Evolutionary conservation across 1,140 invertebrate genomes (phyloP).

Genomic region (Lordiphosa mommai): DNA sequence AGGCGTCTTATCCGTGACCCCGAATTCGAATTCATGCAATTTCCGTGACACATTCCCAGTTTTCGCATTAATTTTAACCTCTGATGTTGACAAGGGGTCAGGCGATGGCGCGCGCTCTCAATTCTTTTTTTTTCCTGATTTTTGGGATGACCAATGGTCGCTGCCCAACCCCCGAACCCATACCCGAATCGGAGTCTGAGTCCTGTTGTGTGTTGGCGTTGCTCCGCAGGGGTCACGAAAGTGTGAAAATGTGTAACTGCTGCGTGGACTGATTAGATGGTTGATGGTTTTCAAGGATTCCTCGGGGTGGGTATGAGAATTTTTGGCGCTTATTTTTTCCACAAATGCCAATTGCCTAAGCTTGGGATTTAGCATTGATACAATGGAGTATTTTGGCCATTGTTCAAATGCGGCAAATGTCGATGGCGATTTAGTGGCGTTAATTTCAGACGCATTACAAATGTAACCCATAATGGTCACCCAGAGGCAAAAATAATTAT

Average conservation of each 20-base stretch:
- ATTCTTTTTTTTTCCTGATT: slow-evolving; percentile 39
- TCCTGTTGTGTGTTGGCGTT: slow-evolving; percentile 27
- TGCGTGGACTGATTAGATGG: slow-evolving; percentile 54
- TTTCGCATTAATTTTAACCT: slow-evolving; percentile 76
- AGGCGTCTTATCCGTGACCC: slow-evolving; percentile 67
- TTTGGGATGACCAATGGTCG: slow-evolving; percentile 29
- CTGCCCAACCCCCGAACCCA: slow-evolving; percentile 42
- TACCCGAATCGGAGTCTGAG: slow-evolving; percentile 17
- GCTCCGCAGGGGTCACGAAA: slow-evolving; percentile 72
- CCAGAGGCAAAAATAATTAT: slow-evolving; percentile 12
- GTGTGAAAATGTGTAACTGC: slow-evolving; percentile 63
- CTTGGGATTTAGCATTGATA: slow-evolving; percentile 49
- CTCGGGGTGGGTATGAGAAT: slow-evolving; percentile 21
- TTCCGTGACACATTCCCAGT: slow-evolving; percentile 61
- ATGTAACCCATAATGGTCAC: slow-evolving; percentile 49
- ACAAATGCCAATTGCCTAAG: slow-evolving; percentile 64
- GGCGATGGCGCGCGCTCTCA: slow-evolving; percentile 41
- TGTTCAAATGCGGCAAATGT: slow-evolving; percentile 28
- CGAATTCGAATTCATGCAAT: slow-evolving; percentile 63
- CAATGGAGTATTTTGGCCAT: slow-evolving; percentile 36
- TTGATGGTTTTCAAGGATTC: slow-evolving; percentile 22
- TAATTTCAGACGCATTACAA: slow-evolving; percentile 63
- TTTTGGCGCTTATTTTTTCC: slow-evolving; percentile 59
- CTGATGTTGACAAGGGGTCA: slow-evolving; percentile 68
- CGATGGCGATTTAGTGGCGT: slow-evolving; percentile 55